phyloP scores from a whole-genome alignment of 2,888 invertebrate species.

The Empis stercorea region DNA sequence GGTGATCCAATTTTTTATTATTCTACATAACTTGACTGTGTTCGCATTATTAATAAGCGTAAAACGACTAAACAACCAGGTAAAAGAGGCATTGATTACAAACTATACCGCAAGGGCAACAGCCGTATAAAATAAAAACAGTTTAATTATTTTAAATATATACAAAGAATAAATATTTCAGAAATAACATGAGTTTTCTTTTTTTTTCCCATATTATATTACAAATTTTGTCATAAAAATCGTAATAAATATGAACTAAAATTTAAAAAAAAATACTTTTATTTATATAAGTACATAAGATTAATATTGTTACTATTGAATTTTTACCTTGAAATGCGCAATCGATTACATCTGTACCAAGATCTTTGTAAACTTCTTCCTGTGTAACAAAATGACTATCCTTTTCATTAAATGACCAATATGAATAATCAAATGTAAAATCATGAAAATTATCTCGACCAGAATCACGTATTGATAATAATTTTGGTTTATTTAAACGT shows the following conservation, averaged over 20 bases:
- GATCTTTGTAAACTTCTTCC: conserved; percentile 62
- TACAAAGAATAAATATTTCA: too few species aligned
- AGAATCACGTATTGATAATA: conserved; percentile 30
- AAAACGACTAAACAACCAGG: too few species aligned
- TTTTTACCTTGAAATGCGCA: conserved; percentile 57
- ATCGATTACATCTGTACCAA: conserved; percentile 60
- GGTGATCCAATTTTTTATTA: too few species aligned
- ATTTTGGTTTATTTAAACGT: conserved; percentile 57
- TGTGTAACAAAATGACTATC: conserved; percentile 66
- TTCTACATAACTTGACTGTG: too few species aligned
- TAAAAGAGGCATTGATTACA: background rate
- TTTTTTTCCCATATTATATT: too few species aligned
- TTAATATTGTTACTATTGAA: background rate
- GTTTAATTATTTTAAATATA: too few species aligned
- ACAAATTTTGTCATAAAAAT: too few species aligned
- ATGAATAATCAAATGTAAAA: conserved; percentile 81
- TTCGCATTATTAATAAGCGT: too few species aligned
- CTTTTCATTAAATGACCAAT: conserved; percentile 65
- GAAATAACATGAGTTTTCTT: too few species aligned
- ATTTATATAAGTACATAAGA: too few species aligned
- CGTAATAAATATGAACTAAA: too few species aligned
- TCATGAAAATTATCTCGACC: conserved; percentile 57
- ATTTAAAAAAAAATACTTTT: too few species aligned
- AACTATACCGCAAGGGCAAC: conserved; percentile 1
- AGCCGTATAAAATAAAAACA: background rate